Percentiles rank a stretch among this genome's conserved stretches.
Conservation (phyloP, 2,797 vertebrate species). For the Darevskia mixta region DNA sequence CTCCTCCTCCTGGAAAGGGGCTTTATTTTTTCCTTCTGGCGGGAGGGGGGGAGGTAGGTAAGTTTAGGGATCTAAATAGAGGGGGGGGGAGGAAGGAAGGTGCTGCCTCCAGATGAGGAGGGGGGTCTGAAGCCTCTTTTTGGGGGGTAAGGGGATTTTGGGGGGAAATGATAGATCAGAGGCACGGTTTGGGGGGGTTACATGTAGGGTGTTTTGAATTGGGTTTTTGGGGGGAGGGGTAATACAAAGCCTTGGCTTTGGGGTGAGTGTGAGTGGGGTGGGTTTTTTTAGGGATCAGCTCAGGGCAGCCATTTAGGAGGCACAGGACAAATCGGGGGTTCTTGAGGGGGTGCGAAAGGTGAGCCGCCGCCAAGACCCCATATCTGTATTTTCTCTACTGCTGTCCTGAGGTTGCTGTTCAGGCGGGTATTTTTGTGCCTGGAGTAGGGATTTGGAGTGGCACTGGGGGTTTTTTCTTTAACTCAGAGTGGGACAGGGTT, state of each 20-base stretch:
- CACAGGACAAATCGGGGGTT: neutral
- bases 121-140: neutral
- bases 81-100: neutral
- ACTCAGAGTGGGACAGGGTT: neutral
- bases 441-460: neutral
- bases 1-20: neutral
- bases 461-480: neutral
- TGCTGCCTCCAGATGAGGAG: neutral
- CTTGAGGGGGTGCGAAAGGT: conserved; percentile 4
- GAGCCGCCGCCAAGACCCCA: neutral
- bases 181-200: neutral
- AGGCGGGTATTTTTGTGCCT: conserved; percentile 11
- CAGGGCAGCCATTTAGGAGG: neutral
- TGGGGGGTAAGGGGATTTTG: neutral
- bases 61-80: neutral
- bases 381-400: neutral
- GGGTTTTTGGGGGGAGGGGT: neutral
- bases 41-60: neutral
- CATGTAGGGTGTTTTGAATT: conserved; percentile 21
- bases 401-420: neutral
- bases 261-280: too few species aligned
- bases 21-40: neutral
- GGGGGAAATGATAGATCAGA: neutral
- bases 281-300: neutral
- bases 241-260: too few species aligned